These are phyloP conservation scores for Erpetoichthys calabaricus DNA, from an alignment of 2,797 vertebrate species.

Conservation along the genomic window DNA sequence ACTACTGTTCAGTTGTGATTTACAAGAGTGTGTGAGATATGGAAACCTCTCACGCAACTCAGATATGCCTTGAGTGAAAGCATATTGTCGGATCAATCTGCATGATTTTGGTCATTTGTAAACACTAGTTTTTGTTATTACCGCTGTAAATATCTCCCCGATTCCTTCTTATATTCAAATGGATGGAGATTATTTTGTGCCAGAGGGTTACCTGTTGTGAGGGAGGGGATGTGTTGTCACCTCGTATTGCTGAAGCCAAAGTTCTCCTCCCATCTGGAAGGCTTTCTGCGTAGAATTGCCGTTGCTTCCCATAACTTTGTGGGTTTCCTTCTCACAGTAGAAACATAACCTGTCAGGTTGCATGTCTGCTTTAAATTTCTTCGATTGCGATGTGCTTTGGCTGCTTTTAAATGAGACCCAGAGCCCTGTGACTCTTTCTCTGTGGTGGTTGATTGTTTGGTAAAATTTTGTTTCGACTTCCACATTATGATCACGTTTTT, in stretches of 20 bases:
- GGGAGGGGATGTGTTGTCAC: slow-evolving; percentile 18
- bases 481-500: too few relatives aligned
- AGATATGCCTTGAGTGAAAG: slow-evolving; percentile 61
- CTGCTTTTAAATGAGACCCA: too few relatives aligned
- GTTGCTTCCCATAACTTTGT: too few relatives aligned
- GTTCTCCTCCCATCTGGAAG: slow-evolving; percentile 9
- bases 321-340: too few relatives aligned
- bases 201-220: too few relatives aligned
- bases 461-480: too few relatives aligned
- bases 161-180: slow-evolving; percentile 27
- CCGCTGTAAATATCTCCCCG: slow-evolving; percentile 26
- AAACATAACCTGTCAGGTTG: too few relatives aligned
- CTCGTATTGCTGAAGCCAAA: slow-evolving; percentile 22
- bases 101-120: slow-evolving; percentile 36
- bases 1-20: slow-evolving; percentile 78
- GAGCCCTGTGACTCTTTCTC: too few relatives aligned
- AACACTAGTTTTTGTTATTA: slow-evolving; percentile 36
- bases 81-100: slow-evolving; percentile 53
- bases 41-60: slow-evolving; percentile 72
- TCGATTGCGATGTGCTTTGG: too few relatives aligned
- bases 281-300: too few relatives aligned
- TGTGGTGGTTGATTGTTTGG: too few relatives aligned
- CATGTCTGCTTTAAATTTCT: too few relatives aligned
- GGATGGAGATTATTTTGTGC: slow-evolving; percentile 1
- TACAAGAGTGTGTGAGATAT: slow-evolving; percentile 71